Base-by-base conservation (phyloP, 2,113 vertebrate species). In the Chloroceryle aenea region DNA sequence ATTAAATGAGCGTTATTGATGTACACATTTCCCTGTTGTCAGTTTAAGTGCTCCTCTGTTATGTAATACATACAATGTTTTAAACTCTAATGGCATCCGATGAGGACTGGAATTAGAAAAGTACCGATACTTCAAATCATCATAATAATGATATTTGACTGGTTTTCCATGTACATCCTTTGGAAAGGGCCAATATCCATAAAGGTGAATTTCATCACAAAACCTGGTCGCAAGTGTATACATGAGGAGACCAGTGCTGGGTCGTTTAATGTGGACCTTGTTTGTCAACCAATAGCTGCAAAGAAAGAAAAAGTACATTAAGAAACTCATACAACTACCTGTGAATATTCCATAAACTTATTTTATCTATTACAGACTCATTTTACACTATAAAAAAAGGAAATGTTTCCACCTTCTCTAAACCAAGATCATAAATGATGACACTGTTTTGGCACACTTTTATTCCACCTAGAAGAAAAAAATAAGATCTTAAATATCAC, bases 131-230 rank as follows among this genome's bases (percentile, higher is more conserved):
- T 98, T 99, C 81, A 99, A 97, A 84, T 98, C 97, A 94, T 99
- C 99, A 13, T 99, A 99, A 96, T 99, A 99, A 96, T 99, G 99
- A 91, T 99, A 99, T 97, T 99, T 99, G 76, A 99, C 99, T 36
- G 97, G 90, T 95, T 98, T 98, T 94, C 99, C 99, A 89, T 94
- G 97, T 71, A 98, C 92, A 97, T 99, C 98, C 96, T 98, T 99
- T 17, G 98, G 99, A 85, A 99, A 99, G 12, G 99, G 99, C 99
- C 99, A 99, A 96, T 99, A 99, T 93, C 99, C 99, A 26, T 99
- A 99, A 18, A 99, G 97, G 69, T 99, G 98, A 92, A 99, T 99
- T 97, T 99, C 98, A 85, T 99, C 98, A 87, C 99, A 99, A 96
- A 99, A 99, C 64, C 99, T 98, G 7, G 99, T 99, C 30, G 98